Evolutionary conservation across 2,797 vertebrate species (phyloP).

Genomic region (Rhadinocentrus ornatus): DNA sequence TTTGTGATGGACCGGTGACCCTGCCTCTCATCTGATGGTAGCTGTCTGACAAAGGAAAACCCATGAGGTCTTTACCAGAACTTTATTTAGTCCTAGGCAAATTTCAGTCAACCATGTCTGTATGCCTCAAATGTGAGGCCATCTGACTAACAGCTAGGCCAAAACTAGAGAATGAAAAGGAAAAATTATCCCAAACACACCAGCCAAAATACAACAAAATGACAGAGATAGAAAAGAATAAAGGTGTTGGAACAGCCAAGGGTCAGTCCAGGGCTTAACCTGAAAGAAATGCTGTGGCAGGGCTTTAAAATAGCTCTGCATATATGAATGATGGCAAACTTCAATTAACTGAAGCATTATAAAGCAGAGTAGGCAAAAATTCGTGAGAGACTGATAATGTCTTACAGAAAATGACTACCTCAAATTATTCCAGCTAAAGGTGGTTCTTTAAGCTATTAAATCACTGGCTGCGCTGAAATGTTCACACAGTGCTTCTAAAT

Average conservation of each 20-base stretch:
- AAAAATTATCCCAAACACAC: not conserved
- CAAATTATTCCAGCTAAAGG: not conserved
- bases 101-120: not conserved
- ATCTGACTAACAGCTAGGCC: not conserved
- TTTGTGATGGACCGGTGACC: not conserved
- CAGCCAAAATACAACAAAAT: not conserved
- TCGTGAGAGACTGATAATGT: not conserved
- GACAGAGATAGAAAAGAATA: too few species aligned
- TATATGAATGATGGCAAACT: not conserved
- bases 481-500: not conserved
- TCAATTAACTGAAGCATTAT: not conserved
- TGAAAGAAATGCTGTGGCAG: not conserved
- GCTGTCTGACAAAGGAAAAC: not conserved
- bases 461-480: not conserved
- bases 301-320: not conserved
- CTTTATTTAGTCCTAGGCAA: not conserved
- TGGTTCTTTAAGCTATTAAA: not conserved
- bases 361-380: not conserved
- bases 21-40: not conserved
- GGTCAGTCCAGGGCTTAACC: not conserved
- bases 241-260: not conserved
- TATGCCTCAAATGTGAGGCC: not conserved
- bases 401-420: not conserved
- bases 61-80: not conserved
- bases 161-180: not conserved